These are phyloP conservation scores for Pipistrellus pipistrellus DNA, from an alignment of 2,797 vertebrate species.

Conservation along the genomic window DNA sequence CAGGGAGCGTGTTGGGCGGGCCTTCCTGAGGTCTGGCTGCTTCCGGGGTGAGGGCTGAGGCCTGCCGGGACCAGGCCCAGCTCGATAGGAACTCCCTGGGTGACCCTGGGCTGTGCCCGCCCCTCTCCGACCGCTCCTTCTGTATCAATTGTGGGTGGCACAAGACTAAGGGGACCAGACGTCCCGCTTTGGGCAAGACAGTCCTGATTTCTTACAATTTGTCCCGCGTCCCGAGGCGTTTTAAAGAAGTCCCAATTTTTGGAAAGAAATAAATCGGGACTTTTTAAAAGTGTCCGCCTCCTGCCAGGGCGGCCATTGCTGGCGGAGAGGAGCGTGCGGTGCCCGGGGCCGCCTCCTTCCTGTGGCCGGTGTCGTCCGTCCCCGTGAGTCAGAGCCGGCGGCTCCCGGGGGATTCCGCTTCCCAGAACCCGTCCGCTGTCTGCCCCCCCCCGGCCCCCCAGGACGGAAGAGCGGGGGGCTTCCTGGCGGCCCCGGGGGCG, in stretches of 20 bases:
- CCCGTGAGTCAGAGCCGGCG: constrained; percentile 35
- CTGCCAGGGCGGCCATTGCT: not conserved
- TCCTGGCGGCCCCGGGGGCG: constrained; percentile 56
- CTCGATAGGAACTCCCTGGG: not conserved
- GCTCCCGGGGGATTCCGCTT: not conserved
- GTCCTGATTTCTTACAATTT: too few relatives aligned
- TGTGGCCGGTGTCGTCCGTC: not conserved
- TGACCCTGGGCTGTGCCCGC: not conserved
- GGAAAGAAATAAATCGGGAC: too few relatives aligned
- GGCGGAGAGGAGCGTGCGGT: not conserved
- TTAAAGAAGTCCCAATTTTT: too few relatives aligned
- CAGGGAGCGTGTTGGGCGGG: not conserved
- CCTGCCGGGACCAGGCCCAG: not conserved
- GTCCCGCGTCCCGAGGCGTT: too few relatives aligned
- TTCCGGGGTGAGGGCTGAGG: not conserved
- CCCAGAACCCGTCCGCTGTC: constrained; percentile 38
- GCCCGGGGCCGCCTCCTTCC: not conserved
- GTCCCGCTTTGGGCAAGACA: too few relatives aligned
- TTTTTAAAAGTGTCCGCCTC: not conserved
- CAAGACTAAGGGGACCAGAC: not conserved
- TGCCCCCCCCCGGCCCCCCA: constrained; percentile 19
- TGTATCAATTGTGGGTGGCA: not conserved
- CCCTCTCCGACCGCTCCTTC: constrained; percentile 27
- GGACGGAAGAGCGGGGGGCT: constrained; percentile 36
- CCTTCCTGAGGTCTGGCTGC: not conserved